Base-by-base conservation (phyloP, 2,888 invertebrate genomes). In the Clistopyga incitator region DNA sequence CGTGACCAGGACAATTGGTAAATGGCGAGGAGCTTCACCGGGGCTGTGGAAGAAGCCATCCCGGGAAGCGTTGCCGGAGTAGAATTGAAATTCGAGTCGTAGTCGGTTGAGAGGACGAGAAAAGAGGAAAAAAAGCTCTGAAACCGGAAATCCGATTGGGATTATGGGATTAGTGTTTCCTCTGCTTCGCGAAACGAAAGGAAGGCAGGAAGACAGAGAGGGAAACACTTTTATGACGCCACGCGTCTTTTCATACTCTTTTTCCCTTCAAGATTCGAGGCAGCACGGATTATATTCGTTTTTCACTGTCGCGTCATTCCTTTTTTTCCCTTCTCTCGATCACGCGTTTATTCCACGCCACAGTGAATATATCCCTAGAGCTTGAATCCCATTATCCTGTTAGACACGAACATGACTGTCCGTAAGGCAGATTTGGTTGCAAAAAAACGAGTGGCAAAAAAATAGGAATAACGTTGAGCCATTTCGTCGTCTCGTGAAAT, bases 71-170 rank as follows among this genome's bases (percentile, higher is more conserved):
- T 56, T 42, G 59, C 45, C 23, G 25, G 59, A 56, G 6, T 25
- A 56, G 72, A 72, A 72, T 72, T 72, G 72, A 72, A 72, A 59
- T 59, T 72, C 50, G 72, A 59, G n/a, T 59, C 45, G 59, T 42
- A 18, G 29, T 11, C n/a, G 50, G 50, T 34, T 18, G 29, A 18
- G 34, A 50, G 50, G 23, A 20, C 3, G 42, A 15, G 42, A 71
- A 61, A 74, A 45, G 45, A n/a, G 18, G 25, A 25, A 20, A 18
- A 47, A 29, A 59, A 59, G 20, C 20, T 59, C 29, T 25, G 47
- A 13, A 29, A 20, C 59, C 47, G 72, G 59, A 74, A 74, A 74
- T 61, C 72, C 72, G 72, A 74, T 74, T 61, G 61, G 61, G 47
- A 74, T 74, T 74, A 74, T 47, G 20, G 72, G 47, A 74, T 74